Percentiles rank a stretch among this genome's conserved stretches.
phyloP scores from a whole-genome alignment of 1,140 invertebrate genomes.

The Aricia agestis region DNA sequence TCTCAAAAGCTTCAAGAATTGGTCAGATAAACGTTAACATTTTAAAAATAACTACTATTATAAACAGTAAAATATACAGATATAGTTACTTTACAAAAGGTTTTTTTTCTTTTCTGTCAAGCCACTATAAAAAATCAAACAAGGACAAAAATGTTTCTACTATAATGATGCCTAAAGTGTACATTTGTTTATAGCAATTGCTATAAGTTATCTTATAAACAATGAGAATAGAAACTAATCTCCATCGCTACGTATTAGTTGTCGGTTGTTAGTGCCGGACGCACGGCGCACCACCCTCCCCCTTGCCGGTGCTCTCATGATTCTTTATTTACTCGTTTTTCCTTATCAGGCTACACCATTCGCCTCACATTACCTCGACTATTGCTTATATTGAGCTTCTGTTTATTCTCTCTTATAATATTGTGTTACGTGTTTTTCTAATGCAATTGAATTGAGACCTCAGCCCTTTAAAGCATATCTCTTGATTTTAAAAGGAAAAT shows the following conservation, averaged over 20 bases:
- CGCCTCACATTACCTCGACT: conserved; percentile 56
- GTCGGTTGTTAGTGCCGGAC: conserved; percentile 44
- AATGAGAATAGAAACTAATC: background rate
- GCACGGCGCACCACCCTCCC: conserved; percentile 34
- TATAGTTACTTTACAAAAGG: too few relatives aligned
- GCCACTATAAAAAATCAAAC: too few relatives aligned
- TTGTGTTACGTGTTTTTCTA: conserved; percentile 5
- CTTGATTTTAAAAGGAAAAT: background rate
- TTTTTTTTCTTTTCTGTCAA: too few relatives aligned
- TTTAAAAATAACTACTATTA: too few relatives aligned
- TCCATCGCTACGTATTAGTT: conserved; percentile 23
- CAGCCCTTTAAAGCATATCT: background rate
- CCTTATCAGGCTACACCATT: conserved; percentile 64
- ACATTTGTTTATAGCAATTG: too few relatives aligned
- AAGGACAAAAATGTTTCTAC: too few relatives aligned
- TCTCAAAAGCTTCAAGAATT: too few relatives aligned
- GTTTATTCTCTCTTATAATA: conserved; percentile 30
- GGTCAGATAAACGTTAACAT: too few relatives aligned
- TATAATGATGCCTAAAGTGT: too few relatives aligned
- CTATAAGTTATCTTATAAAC: too few relatives aligned
- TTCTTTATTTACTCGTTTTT: conserved; percentile 68
- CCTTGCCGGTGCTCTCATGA: conserved; percentile 48
- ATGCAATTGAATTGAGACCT: background rate
- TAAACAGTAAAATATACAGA: too few relatives aligned
- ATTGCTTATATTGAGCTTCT: conserved; percentile 47